These are phyloP conservation scores for Hemicentrotus pulcherrimus DNA, from an alignment of 35 echinoderm and acorn worm species.

Conservation along the genomic window DNA sequence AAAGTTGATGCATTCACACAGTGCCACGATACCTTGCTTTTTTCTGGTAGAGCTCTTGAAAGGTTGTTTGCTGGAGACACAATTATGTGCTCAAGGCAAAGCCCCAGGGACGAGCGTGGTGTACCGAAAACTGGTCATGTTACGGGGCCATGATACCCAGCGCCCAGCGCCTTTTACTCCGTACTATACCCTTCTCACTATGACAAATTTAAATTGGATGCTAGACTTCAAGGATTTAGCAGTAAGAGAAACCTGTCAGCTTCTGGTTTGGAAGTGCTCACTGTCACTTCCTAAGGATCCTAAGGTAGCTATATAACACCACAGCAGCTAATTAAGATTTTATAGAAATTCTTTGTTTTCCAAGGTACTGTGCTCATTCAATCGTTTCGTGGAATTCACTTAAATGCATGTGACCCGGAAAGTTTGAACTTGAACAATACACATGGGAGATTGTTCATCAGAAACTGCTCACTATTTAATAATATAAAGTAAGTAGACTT, in stretches of 20 bases:
- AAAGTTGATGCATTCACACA: neutral
- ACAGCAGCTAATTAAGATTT: neutral
- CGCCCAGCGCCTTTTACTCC: neutral
- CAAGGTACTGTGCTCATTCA: neutral
- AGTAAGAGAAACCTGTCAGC: neutral
- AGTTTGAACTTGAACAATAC: neutral
- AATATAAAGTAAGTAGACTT: too few relatives aligned
- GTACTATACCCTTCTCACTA: neutral
- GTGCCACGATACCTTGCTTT: neutral
- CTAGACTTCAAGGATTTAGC: neutral
- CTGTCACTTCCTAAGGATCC: too few relatives aligned
- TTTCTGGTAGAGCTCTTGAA: neutral
- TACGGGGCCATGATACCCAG: neutral
- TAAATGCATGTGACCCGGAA: neutral
- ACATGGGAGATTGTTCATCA: neutral
- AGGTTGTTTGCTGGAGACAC: slow-evolving; percentile 7
- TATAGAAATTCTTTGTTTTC: neutral
- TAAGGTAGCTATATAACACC: neutral
- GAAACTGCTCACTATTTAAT: neutral
- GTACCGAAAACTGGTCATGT: neutral
- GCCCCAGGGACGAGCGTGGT: neutral
- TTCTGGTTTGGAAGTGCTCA: neutral
- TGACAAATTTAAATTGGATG: neutral
- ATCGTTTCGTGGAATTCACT: neutral
- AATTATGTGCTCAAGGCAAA: slow-evolving; percentile 1